A percentile compares a stretch with the other conserved stretches of the same genome.
Conservation (phyloP, 2,113 vertebrate genomes). For the Promerops cafer region DNA sequence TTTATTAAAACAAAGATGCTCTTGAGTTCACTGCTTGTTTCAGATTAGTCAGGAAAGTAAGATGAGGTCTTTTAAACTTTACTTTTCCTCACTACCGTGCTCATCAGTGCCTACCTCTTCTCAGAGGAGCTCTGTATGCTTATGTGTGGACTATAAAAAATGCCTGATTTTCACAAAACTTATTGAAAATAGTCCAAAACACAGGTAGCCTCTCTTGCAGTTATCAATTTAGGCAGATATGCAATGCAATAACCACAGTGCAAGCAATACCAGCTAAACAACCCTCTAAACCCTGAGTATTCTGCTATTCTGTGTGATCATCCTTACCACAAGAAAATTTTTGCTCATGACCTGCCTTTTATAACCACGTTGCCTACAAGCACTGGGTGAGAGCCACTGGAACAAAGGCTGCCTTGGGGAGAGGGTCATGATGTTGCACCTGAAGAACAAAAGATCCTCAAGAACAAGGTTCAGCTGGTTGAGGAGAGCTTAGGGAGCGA, state of each 20-base stretch:
- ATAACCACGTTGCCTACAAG: not conserved
- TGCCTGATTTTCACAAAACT: not conserved
- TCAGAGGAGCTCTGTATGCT: not conserved
- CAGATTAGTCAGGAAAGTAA: not conserved
- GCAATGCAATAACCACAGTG: rapidly evolving
- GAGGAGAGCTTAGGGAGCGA: not conserved
- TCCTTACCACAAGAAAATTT: not conserved
- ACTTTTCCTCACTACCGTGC: not conserved
- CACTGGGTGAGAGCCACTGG: not conserved
- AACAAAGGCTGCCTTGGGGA: not conserved
- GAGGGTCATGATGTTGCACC: not conserved
- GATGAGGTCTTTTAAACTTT: not conserved
- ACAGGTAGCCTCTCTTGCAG: rapidly evolving
- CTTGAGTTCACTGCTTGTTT: not conserved
- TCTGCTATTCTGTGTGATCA: not conserved
- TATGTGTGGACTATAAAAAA: not conserved
- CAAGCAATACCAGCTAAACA: not conserved
- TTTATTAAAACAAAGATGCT: not conserved
- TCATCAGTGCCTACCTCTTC: not conserved
- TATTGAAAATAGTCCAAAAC: not conserved
- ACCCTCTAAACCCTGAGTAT: not conserved
- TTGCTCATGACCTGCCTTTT: not conserved
- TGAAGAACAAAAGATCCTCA: not conserved
- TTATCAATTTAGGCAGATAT: not conserved
- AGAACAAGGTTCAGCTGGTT: not conserved